phyloP scores from a whole-genome alignment of 2,888 invertebrate genomes.

The Augochlorella aurata region DNA sequence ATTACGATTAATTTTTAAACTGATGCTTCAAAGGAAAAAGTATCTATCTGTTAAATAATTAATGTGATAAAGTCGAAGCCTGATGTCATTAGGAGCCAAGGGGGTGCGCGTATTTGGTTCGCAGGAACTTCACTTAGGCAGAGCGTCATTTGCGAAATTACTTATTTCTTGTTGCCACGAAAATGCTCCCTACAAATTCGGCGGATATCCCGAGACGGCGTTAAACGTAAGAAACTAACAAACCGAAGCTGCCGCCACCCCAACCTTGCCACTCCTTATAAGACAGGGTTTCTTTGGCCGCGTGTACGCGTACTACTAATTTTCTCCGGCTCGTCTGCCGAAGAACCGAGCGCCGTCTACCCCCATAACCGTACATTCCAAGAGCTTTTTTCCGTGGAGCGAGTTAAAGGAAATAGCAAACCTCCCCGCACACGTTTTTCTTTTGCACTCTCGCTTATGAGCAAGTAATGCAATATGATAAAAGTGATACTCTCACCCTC shows the following conservation, averaged over 20 bases:
- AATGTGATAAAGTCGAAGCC: no score
- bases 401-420: conserved; percentile 36
- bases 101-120: conserved; percentile 45
- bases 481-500: conserved; percentile 3
- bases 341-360: conserved; percentile 33
- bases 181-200: conserved; percentile 66
- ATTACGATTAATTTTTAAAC: no score
- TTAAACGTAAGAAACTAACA: conserved; percentile 59
- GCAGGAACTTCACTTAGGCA: conserved; percentile 26
- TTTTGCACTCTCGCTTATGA: not conserved
- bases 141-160: conserved; percentile 51
- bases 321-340: conserved; percentile 41
- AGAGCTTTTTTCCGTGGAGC: conserved; percentile 18
- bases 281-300: conserved; percentile 40
- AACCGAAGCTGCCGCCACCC: conserved; percentile 46
- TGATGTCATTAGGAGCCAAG: no score
- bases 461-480: conserved; percentile 25
- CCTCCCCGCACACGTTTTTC: not conserved
- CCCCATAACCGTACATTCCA: conserved; percentile 41
- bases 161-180: conserved; percentile 48
- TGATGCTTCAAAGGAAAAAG: no score
- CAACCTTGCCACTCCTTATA: conserved; percentile 52
- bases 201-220: conserved; percentile 64
- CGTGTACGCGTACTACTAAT: conserved; percentile 51
- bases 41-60: no score